Evolutionary conservation across 1,140 invertebrate species (phyloP).

Genomic region (Trachymyrmex cornetzi): DNA sequence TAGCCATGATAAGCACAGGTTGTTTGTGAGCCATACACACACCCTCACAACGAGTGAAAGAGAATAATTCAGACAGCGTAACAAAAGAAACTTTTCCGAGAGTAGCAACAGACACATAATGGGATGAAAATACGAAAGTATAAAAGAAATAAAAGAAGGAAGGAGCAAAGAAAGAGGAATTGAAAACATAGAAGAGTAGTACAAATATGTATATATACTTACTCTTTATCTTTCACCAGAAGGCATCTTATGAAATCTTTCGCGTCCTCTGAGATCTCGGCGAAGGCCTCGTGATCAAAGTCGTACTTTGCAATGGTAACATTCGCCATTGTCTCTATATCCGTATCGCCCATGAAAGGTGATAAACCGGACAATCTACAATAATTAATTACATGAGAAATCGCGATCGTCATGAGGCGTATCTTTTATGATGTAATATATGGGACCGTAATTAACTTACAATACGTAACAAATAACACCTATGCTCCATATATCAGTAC

Average conservation of each 20-base stretch:
- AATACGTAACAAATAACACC: constrained; percentile 99
- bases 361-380: constrained; percentile 97
- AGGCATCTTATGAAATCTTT: constrained; percentile 97
- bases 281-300: constrained; percentile 97
- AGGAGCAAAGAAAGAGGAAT: background rate
- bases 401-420: background rate
- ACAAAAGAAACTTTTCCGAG: background rate
- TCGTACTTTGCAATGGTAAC: constrained; percentile 98
- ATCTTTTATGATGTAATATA: background rate
- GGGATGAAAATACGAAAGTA: background rate
- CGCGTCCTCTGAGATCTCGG: constrained; percentile 95
- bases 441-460: constrained; percentile 90
- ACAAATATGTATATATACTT: constrained; percentile 83
- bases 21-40: constrained; percentile 41
- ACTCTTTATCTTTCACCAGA: constrained; percentile 96
- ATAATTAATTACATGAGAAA: constrained; percentile 48
- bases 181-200: constrained; percentile 12
- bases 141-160: background rate
- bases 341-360: constrained; percentile 99
- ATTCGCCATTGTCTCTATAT: constrained; percentile 98
- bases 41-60: constrained; percentile 26
- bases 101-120: background rate
- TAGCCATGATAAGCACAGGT: background rate
- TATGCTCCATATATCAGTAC: constrained; percentile 99
- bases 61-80: constrained; percentile 7